Base-by-base conservation (phyloP, 2,888 invertebrate species). In the Aphodius sticticus region DNA sequence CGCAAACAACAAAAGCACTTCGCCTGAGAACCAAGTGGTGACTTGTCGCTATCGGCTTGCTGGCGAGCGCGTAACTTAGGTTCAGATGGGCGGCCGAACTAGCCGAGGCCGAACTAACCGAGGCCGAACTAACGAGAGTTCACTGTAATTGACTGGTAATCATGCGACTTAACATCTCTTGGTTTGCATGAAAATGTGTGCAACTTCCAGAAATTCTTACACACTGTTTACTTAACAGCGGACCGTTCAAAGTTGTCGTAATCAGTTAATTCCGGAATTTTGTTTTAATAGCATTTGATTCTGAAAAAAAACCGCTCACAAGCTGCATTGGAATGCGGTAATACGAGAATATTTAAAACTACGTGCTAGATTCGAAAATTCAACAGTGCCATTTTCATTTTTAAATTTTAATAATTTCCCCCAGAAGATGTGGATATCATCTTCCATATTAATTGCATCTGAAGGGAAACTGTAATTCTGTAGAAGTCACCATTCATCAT, bases 251-350 rank as follows among this genome's bases (percentile, higher is more conserved):
- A 3, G 26, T 70, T 15, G 1, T 15, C 26, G 70, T 70, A 16
- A 70, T 70, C 1, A 70, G 26, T 70, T 70, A 3, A 70, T 70
- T 70, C 26, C 70, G 70, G 26, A 5, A 70, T 70, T 70, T 70
- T 16, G 70, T 70, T 26, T 70, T 70, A 4, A 70, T 70, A 70
- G 70, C 70, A 70, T 70, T 70, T 2, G 26, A 15, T 70, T 70
- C 70, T 16, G 70, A 70, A 70, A 70, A n/a, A 70, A 70, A 70
- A 0, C 16, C 70, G 70, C 70, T 70, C 70, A 70, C 70, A 70
- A 70, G 70, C 70, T 70, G 70, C 70, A 70, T 70, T 70, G 70
- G 70, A 70, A 70, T 70, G 70, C 7, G 70, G 26, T 26, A 70
- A 70, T 26, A 5, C 1, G 26, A 70, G 70, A 70, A 70, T 70